Evolutionary conservation across 2,113 vertebrate genomes (phyloP), one percentile per base, ranked within the genome.

Genomic region (Neodontobutis hainanensis): DNA sequence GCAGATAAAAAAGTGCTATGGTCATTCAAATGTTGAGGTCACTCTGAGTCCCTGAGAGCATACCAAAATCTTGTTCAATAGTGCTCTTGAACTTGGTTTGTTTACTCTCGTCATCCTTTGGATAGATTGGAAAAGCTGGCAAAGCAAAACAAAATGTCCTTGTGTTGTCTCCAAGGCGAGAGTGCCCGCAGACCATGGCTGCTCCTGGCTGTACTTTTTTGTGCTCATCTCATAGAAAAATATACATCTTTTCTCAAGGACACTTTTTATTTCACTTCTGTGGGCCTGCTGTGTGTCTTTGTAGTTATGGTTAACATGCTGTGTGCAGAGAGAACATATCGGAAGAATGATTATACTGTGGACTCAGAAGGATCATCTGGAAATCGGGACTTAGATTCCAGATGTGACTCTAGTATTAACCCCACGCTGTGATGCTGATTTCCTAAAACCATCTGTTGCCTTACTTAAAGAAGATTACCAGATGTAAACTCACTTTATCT

Each of bases 111-210:
- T 58, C 50, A 66, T 75, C 83, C 69, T 70, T 82, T 80, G 78
- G 77, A 83, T 72, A 44, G 46, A 79, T 75, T 67, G 58, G 63
- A 64, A 67, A 74, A 81, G 58, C 74, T 78, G 75, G 75, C 77
- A 68, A 78, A 83, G 84, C 75, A 82, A 82, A 87, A 86, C 83
- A 87, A 86, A 85, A 86, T 86, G 87, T 86, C 89, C 87, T 90
- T 90, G 87, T 81, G 70, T 75, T 70, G 84, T 85, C 86, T 87
- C 85, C 75, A 72, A 82, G 83, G 83, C 75, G 60, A 75, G 75
- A 59, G 74, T 71, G 75, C 65, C 73, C 73, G 55, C 73, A 68
- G 61, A 74, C 81, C 77, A 66, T 80, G 73, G 70, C 78, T 80
- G 76, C 74, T 75, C 34, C 66, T 57, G 59, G 52, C 65, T 81